Base-by-base conservation (phyloP, 2,113 vertebrate genomes). In the Epinephelus lanceolatus region DNA sequence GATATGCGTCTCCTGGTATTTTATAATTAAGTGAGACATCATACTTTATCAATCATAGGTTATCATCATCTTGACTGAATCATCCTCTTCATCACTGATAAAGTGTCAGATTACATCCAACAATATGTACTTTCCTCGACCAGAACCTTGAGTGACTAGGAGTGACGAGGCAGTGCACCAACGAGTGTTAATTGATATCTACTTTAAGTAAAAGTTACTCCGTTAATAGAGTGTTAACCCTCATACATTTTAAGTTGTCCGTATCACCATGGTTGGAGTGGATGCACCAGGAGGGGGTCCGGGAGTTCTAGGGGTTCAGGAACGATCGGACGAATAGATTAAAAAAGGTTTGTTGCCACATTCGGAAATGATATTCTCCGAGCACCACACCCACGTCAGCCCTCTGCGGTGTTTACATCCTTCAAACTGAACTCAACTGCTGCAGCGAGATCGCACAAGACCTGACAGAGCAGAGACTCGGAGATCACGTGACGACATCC, bases 401-500 rank as follows among this genome's bases (percentile, higher is more conserved):
- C 42, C 70, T 27, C 45, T 23, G 13, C 60, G 2, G 33, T 27
- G 71, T 65, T 77, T 15, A 55, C 63, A 53, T 62, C 61, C 40
- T 81, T 59, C 63, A 33, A 70, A 71, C 71, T 69, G 68, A 68
- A 78, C 68, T 67, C 66, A 51, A 3, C 67, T 67, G 76, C 71
- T 73, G 73, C 62, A 45, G 23, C 10, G 47, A 65, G 23, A 60
- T 55, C 17, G 14, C 71, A 52, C 59, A 23, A n/a, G n/a, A 45
- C 25, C 11, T 9, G 25, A 51, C 25, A 14, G 12, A 73, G 70
- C 52, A 61, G 71, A 81, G 47, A 66, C 65, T 71, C 4, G 33
- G 30, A 80, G 57, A 62, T 60, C 19, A 21, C 47, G 42, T 63
- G 27, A 53, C 8, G 5, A 66, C 78, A 13, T 37, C 25, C 18